These are phyloP conservation scores for Mobula birostris DNA, from an alignment of 2,113 vertebrate species.

Conservation along the genomic window DNA sequence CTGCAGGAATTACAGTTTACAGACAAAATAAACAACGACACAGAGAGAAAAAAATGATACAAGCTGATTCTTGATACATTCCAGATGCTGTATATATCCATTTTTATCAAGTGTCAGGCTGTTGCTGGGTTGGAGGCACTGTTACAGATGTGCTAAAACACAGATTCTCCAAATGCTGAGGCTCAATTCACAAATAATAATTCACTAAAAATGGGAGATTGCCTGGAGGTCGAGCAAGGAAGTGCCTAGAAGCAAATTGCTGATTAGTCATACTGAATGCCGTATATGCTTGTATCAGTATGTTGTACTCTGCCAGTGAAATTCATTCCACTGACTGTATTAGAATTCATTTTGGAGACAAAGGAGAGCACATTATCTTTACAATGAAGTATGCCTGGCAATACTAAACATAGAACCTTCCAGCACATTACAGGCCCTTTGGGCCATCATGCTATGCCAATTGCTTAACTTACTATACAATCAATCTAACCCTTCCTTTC, in stretches of 20 bases:
- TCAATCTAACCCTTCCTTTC: no score
- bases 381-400: no score
- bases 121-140: background rate
- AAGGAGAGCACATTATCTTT: no score
- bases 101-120: background rate
- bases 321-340: no score
- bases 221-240: background rate
- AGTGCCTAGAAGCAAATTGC: background rate
- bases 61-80: background rate
- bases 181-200: background rate
- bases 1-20: background rate
- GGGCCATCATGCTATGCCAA: no score
- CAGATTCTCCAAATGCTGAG: background rate
- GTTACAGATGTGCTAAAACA: background rate
- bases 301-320: no score
- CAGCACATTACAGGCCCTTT: no score
- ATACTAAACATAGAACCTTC: no score
- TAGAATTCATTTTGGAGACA: no score
- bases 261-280: no score
- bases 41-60: background rate
- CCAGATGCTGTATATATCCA: background rate
- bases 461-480: no score
- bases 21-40: background rate
- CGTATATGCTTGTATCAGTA: no score
- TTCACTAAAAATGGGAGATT: background rate